Evolutionary conservation across 2,113 vertebrate species (phyloP).

Genomic region (Bothrops jararaca): DNA sequence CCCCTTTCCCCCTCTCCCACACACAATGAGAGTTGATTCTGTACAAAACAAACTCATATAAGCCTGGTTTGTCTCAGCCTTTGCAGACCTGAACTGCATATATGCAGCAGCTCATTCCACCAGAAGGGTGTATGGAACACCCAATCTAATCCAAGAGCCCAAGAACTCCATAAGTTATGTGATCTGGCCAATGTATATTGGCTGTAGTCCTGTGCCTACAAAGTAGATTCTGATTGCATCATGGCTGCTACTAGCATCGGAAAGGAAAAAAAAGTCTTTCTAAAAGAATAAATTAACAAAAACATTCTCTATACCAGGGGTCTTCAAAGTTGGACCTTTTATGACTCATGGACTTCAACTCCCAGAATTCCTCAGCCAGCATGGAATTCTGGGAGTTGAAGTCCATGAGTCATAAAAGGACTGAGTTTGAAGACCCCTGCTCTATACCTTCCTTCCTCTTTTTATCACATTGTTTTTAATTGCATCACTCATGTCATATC

Average conservation of each 20-base stretch:
- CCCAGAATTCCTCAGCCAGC: too few relatives aligned
- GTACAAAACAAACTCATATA: neutral
- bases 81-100: neutral
- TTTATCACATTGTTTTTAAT: neutral
- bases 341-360: too few relatives aligned
- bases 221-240: neutral
- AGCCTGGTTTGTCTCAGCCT: neutral
- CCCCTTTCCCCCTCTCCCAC: neutral
- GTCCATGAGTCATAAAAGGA: too few relatives aligned
- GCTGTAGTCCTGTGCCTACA: neutral
- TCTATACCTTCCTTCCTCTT: neutral
- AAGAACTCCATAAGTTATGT: neutral
- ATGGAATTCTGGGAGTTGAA: too few relatives aligned
- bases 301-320: neutral
- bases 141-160: neutral
- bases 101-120: neutral
- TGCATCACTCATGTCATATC: neutral
- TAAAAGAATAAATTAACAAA: neutral
- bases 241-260: neutral
- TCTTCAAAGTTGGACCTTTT: too few relatives aligned
- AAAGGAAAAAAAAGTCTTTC: neutral
- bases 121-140: neutral
- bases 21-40: neutral
- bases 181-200: neutral
- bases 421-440: too few relatives aligned